Conservation (phyloP, 2,797 vertebrate genomes). For the Hippocampus kuda region DNA sequence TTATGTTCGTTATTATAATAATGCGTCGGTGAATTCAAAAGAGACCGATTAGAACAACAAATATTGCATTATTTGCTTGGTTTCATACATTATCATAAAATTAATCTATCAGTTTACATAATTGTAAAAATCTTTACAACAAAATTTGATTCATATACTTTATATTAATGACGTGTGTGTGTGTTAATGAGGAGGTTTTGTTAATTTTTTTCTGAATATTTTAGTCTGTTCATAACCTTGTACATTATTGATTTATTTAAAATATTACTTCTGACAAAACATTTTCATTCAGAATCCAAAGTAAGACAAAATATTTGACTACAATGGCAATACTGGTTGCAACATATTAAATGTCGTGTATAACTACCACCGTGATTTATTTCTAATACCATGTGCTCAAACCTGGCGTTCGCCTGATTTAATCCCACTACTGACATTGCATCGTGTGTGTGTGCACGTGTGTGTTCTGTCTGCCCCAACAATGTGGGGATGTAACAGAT, state of each 20-base stretch:
- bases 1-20: neutral
- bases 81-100: neutral
- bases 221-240: no score
- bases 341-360: neutral
- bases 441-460: neutral
- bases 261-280: neutral
- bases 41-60: neutral
- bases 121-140: no score
- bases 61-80: neutral
- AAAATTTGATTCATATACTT: no score
- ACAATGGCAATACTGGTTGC: neutral
- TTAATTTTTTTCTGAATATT: no score
- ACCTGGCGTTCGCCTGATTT: slow-evolving; percentile 15
- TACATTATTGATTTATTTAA: no score
- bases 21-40: neutral
- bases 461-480: neutral
- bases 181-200: no score
- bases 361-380: neutral
- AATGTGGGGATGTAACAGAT: slow-evolving; percentile 24
- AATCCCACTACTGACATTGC: slow-evolving; percentile 22
- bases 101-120: no score
- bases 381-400: slow-evolving; percentile 8
- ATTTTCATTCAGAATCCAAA: neutral
- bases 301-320: neutral
- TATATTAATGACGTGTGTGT: no score